Base-by-base conservation (phyloP, 2,113 vertebrate species). In the Aphyosemion australe region DNA sequence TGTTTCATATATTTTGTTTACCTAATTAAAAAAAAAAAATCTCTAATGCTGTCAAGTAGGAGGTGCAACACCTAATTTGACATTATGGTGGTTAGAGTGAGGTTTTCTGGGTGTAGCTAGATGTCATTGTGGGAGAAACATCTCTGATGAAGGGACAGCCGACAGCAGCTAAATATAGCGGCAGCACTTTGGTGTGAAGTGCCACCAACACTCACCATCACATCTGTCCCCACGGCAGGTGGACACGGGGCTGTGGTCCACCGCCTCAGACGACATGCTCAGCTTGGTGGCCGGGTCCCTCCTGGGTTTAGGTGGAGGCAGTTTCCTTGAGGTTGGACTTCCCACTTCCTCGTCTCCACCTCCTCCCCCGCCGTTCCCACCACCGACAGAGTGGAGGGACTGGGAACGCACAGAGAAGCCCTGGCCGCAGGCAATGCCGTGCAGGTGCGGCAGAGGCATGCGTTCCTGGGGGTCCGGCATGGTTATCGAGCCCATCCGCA, bases 251-350 rank as follows among this genome's bases (percentile, higher is more conserved):
- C 92, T 91, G 68, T 92, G 90, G 90, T 98, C 95, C 89, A 99
- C 97, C 0, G 96, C 96, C 92, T 99, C 97, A 0, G 96, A 97
- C 0, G 97, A 99, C 80, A 95, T 95, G 92, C 97, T 99, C 78
- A 99, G 89, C 90, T 99, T 99, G 86, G 97, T 99, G 90, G 92
- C 97, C 32, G 97, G 97, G 84, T 98, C 97, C 81, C 97, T 88
- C 78, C 97, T 95, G 55, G 97, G 97, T 81, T 99, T 99, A 32
- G 97, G 96, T 0, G 97, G 97, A 0, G 97, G 97, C 69, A 96
- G 96, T 84, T 97, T 97, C 65, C 97, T 93, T 47, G 95, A 96
- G 77, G 94, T 94, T 51, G 95, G 93, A 79, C 93, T 95, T 60
- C 93, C 95, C 74, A 97, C 96, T 1, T 98, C 97, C 2, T 99